Evolutionary conservation across 2,113 vertebrate genomes (phyloP).

Genomic region (Atherinomorus stipes): DNA sequence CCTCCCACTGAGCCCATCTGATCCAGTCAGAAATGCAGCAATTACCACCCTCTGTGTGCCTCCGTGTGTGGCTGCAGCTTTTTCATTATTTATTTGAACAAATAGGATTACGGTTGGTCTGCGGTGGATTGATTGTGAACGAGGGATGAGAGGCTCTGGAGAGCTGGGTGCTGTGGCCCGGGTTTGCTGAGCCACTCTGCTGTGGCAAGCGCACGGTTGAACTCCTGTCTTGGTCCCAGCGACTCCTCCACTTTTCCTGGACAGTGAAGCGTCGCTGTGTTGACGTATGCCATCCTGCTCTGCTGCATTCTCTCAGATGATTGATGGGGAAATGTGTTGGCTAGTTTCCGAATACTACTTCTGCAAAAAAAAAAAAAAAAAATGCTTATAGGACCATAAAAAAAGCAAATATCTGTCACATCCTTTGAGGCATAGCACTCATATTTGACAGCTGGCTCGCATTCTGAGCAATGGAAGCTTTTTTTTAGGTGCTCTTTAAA

Average conservation of each 20-base stretch:
- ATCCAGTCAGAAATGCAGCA: constrained; percentile 79
- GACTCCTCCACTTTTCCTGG: constrained; percentile 60
- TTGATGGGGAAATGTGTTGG: constrained; percentile 59
- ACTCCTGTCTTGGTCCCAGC: constrained; percentile 46
- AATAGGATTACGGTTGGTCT: constrained; percentile 79
- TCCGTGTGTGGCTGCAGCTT: constrained; percentile 63
- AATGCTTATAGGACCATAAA: constrained; percentile 52
- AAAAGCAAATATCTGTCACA: constrained; percentile 50
- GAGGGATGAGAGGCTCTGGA: constrained; percentile 65
- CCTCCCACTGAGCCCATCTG: constrained; percentile 82
- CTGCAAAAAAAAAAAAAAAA: constrained; percentile 55
- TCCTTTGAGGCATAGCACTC: constrained; percentile 43
- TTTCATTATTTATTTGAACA: constrained; percentile 85
- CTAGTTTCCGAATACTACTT: constrained; percentile 41
- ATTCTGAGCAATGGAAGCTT: constrained; percentile 31
- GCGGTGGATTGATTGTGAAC: constrained; percentile 76
- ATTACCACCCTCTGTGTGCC: constrained; percentile 77
- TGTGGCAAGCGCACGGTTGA: constrained; percentile 58
- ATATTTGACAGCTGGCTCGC: constrained; percentile 26
- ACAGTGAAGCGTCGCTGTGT: constrained; percentile 50
- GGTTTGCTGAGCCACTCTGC: constrained; percentile 58
- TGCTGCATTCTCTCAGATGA: constrained; percentile 36
- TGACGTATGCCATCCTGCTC: constrained; percentile 66
- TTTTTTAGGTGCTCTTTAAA: constrained; percentile 30
- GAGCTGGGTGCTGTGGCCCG: constrained; percentile 43